Base-by-base conservation (phyloP, 2,888 invertebrate species). In the Flexamia atlantica region DNA sequence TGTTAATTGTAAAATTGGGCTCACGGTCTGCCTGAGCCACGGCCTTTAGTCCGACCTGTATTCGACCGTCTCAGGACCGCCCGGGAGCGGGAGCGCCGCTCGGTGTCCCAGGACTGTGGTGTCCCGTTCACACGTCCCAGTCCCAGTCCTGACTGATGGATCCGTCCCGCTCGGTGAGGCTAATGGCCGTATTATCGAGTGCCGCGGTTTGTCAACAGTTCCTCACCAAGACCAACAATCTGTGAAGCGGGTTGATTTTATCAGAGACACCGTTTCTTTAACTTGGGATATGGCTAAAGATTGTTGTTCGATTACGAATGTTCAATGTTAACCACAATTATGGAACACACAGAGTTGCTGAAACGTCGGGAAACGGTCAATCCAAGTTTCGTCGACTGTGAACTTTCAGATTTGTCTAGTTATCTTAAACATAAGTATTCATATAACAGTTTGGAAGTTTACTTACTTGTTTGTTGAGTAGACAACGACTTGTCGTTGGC, bases 321-420 rank as follows among this genome's bases (percentile, higher is more conserved):
- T n/a, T n/a, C n/a, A n/a, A n/a, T n/a, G n/a, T n/a, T n/a, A n/a
- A n/a, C n/a, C n/a, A n/a, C n/a, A n/a, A n/a, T n/a, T n/a, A n/a
- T n/a, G n/a, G n/a, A n/a, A n/a, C n/a, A n/a, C n/a, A n/a, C n/a
- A n/a, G n/a, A n/a, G n/a, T n/a, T n/a, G n/a, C n/a, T n/a, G n/a
- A n/a, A n/a, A n/a, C n/a, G n/a, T n/a, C n/a, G n/a, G n/a, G n/a
- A n/a, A n/a, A n/a, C n/a, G n/a, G n/a, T n/a, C 53, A 53, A 53
- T 53, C 53, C 53, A 53, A 53, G 53, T 53, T 53, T 53, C 53
- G 20, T 53, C 23, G 53, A 46, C 46, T 12, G n/a, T n/a, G 53
- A 53, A 53, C 53, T 53, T 23, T 23, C 23, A 23, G 23, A 53
- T 53, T 53, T 23, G 4, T 23, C 53, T 53, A 53, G 20, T 53